Evolutionary conservation across 2,113 vertebrate species (phyloP), one percentile per base, ranked within the genome.

Genomic region (Podiceps cristatus): DNA sequence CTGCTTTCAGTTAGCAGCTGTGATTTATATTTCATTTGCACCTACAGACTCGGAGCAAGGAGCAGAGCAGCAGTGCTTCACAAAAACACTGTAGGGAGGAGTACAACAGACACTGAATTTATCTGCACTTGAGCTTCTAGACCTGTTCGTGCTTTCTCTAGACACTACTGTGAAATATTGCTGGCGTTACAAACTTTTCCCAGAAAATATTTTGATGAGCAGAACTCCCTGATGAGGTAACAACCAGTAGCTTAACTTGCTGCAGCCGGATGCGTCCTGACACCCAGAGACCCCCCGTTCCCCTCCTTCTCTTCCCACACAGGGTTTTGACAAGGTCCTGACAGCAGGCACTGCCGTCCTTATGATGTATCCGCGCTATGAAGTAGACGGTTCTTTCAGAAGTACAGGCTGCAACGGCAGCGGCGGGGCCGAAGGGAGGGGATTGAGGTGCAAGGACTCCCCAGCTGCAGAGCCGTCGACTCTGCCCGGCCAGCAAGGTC

Each of bases 1-100:
- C 77, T 81, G 74, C 77, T 79, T 66, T 45, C 76, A 72, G 74
- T 60, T 67, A 94, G 52, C 84, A 89, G 86, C 81, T 52, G 72
- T 29, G 8, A 90, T 93, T 94, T 92, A 50, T 86, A 64, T 84
- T 83, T 71, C 79, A 67, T 67, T 80, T 3, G 0, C 64, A 63
- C 75, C 91, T 86, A 6, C 1, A 2, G 47, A 37, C 72, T 59
- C 1, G 0, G 84, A 93, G 74, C 49, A 62, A 45, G 35, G 79
- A 84, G 52, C 52, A 84, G 52, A 64, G 68, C 60, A 88, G 80
- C 52, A 82, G 81, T 4, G 56, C 92, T 93, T 40, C 67, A 52
- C 44, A 53, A 37, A 63, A 85, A 31, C 90, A n/a, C 1, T 1
- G 37, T 2, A 40, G 24, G 56, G 85, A 78, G 44, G 68, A 78